Conservation (phyloP, 2,797 vertebrate species). For the Jordanella pulchra region DNA sequence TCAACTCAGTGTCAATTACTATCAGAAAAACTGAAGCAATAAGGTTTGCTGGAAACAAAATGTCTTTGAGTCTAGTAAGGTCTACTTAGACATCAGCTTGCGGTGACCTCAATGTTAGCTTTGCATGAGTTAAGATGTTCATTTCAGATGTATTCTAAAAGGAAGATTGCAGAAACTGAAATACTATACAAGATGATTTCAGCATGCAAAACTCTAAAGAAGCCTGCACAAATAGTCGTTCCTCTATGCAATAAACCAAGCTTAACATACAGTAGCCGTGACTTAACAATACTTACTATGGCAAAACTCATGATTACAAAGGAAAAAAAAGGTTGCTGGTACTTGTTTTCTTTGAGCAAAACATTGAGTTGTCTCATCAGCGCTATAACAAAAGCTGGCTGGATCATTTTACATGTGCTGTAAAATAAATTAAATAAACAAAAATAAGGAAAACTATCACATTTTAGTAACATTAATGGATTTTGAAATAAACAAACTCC, state of each 20-base stretch:
- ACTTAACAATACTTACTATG: neutral
- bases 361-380: neutral
- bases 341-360: neutral
- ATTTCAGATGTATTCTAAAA: neutral
- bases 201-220: neutral
- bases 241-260: neutral
- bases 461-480: neutral
- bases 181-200: too few species aligned
- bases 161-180: neutral
- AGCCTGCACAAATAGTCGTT: neutral
- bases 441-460: neutral
- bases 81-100: neutral
- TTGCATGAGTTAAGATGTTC: conserved; percentile 3
- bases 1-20: neutral
- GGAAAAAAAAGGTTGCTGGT: neutral
- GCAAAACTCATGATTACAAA: neutral
- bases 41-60: too few species aligned
- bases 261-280: neutral
- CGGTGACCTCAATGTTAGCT: neutral
- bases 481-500: neutral
- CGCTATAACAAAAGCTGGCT: neutral
- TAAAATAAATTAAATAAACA: neutral
- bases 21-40: neutral
- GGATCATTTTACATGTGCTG: neutral
- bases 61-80: neutral